Evolutionary conservation across 2,888 invertebrate genomes (phyloP).

Genomic region (Galerucella nymphaeae): DNA sequence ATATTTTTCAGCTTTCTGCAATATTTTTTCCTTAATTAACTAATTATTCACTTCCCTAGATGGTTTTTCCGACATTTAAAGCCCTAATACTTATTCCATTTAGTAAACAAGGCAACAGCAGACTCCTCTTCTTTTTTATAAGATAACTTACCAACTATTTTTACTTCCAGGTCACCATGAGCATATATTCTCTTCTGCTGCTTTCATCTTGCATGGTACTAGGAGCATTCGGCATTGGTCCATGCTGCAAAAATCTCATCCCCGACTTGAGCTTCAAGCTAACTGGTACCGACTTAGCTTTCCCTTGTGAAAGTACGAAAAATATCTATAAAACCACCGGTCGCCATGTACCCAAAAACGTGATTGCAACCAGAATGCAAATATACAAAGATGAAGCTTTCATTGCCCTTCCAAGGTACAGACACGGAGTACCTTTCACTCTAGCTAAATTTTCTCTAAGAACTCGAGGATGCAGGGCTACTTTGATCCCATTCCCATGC

Average conservation of each 20-base stretch:
- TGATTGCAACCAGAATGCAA: conserved; percentile 72
- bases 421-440: conserved; percentile 75
- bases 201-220: conserved; percentile 42
- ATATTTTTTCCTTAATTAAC: too few species aligned
- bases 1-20: too few species aligned
- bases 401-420: conserved; percentile 71
- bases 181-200: conserved; percentile 38
- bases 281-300: conserved; percentile 51
- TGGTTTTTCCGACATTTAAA: too few species aligned
- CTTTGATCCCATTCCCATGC: conserved; percentile 72
- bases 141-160: background rate
- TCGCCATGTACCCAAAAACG: conserved; percentile 69
- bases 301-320: conserved; percentile 64
- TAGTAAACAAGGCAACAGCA: too few species aligned
- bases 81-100: too few species aligned
- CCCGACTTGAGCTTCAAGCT: conserved; percentile 55
- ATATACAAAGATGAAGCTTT: conserved; percentile 69
- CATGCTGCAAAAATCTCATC: conserved; percentile 52
- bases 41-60: too few species aligned
- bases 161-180: conserved; percentile 43
- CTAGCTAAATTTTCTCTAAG: conserved; percentile 69
- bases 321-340: conserved; percentile 70
- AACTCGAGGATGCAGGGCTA: conserved; percentile 65
- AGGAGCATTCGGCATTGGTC: conserved; percentile 39
- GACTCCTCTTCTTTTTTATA: background rate